Evolutionary conservation across 2,113 vertebrate genomes (phyloP).

Genomic region (Megaceryle torquata): DNA sequence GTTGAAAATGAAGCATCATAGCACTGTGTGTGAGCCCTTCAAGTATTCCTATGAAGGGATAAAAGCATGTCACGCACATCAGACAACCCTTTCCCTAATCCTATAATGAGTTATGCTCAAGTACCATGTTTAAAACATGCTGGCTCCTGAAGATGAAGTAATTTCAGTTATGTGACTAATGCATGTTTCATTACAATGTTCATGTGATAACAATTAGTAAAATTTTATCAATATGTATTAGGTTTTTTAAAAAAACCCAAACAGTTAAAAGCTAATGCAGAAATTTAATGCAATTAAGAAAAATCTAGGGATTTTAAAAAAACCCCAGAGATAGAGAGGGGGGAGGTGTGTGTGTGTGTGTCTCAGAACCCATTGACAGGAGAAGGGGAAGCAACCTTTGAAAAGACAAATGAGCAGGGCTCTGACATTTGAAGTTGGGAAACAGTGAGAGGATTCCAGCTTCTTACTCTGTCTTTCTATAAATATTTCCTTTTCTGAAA

Average conservation of each 20-base stretch:
- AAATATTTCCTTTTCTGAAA: not conserved
- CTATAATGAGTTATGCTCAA: not conserved
- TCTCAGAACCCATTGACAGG: not conserved
- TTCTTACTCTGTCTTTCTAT: not conserved
- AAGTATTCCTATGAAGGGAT: not conserved
- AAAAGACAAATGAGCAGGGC: not conserved
- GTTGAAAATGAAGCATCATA: not conserved
- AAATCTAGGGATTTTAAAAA: not conserved
- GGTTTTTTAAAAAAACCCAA: not conserved
- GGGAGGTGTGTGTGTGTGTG: fast-evolving
- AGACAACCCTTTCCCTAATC: not conserved
- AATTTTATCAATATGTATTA: not conserved
- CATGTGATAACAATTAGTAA: not conserved
- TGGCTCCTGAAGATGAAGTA: not conserved
- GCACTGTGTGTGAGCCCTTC: not conserved
- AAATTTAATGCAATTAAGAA: not conserved
- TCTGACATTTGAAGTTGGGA: not conserved
- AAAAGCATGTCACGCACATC: fast-evolving
- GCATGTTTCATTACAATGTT: not conserved
- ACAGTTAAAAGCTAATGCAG: not conserved
- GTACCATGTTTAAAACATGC: not conserved
- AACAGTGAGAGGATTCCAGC: not conserved
- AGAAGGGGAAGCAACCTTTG: not conserved
- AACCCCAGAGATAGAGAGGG: fast-evolving
- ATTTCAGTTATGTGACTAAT: not conserved